These are phyloP conservation scores for Desmodus rotundus DNA, from an alignment of 2,113 vertebrate species.

Conservation along the genomic window DNA sequence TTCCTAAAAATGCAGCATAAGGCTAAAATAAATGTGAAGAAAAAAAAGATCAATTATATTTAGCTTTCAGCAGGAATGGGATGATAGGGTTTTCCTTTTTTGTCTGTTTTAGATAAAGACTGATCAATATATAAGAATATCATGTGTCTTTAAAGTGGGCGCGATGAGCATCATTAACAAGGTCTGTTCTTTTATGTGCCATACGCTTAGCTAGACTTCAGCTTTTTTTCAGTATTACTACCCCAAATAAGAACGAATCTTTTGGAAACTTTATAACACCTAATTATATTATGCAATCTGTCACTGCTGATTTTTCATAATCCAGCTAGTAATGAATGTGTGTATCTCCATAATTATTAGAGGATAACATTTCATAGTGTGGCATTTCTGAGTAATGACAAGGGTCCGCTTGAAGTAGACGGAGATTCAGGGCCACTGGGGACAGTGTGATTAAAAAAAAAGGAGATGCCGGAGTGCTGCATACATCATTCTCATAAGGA, in stretches of 20 bases:
- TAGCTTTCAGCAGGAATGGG: conserved; percentile 59
- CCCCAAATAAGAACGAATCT: neutral
- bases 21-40: conserved; percentile 58
- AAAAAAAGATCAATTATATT: conserved; percentile 72
- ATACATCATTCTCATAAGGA: neutral
- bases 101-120: conserved; percentile 36
- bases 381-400: neutral
- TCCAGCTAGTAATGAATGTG: neutral
- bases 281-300: neutral
- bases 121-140: conserved; percentile 26
- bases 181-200: neutral
- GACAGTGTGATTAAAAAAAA: neutral
- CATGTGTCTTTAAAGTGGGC: conserved; percentile 30
- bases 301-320: neutral
- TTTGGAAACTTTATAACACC: neutral
- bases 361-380: neutral
- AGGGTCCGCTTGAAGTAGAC: neutral
- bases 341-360: neutral
- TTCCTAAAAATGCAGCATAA: conserved; percentile 74
- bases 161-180: neutral
- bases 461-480: neutral
- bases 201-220: neutral
- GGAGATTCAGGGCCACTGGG: neutral
- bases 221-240: neutral
- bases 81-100: conserved; percentile 49